Evolutionary conservation across 2,888 invertebrate species (phyloP), one percentile per base, ranked within the genome.

Genomic region (Belgica antarctica): DNA sequence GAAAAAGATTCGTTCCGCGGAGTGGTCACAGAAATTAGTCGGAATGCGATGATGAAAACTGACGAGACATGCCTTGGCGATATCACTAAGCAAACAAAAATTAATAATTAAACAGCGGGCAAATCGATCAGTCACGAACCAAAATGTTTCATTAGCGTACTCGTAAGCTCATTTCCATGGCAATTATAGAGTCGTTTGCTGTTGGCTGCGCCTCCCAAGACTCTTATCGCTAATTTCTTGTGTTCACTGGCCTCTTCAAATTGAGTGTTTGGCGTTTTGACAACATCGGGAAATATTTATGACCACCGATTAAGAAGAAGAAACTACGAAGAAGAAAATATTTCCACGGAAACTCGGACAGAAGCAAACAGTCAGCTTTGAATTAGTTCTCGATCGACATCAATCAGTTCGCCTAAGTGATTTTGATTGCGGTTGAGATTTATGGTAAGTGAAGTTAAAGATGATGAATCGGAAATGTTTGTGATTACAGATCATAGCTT

Each of bases 381-480:
- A 52, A 52, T 52, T 52, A 52, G 52, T 52, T 52, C 24, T 15
- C 7, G 15, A 52, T 52, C 10, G 24, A 52, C 52, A 52, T 52
- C 52, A 52, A 52, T 52, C 52, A 22, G 8, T 22, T 52, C 8
- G 12, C 17, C 3, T 52, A 52, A 52, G 52, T 52, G 52, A 24
- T 22, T 52, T 22, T 15, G 41, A 2, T 2, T 41, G n/a, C 41
- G n/a, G 8, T n/a, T n/a, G 15, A 41, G 41, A 41, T 41, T 41
- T 41, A 41, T 41, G n/a, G n/a, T n/a, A n/a, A n/a, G n/a, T n/a
- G n/a, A n/a, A n/a, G n/a, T n/a, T n/a, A n/a, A n/a, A n/a, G n/a
- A n/a, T n/a, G n/a, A n/a, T n/a, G n/a, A n/a, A n/a, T n/a, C n/a
- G n/a, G n/a, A n/a, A n/a, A n/a, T n/a, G n/a, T n/a, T n/a, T n/a